Conservation (phyloP, 2,113 vertebrate genomes). For the Muntiacus reevesi region DNA sequence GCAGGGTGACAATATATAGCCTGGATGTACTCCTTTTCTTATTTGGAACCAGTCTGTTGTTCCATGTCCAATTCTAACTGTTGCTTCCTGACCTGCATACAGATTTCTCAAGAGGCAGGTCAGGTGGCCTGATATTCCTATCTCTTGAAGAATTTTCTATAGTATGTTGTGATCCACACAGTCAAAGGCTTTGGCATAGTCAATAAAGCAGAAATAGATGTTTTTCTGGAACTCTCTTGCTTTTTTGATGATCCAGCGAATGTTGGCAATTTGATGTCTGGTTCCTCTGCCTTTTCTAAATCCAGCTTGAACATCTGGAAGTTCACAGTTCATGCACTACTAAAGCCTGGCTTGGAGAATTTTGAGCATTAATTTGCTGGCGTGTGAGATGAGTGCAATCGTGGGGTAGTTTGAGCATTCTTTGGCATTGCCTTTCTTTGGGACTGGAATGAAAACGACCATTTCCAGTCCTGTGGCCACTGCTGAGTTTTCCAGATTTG, state of each 20-base stretch:
- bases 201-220: not conserved
- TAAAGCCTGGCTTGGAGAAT: no score
- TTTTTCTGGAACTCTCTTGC: not conserved
- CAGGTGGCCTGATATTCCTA: not conserved
- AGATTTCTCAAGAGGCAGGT: not conserved
- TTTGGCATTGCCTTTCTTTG: not conserved
- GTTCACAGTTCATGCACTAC: not conserved
- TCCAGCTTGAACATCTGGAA: not conserved
- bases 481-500: not conserved
- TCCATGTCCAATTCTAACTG: not conserved
- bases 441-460: not conserved
- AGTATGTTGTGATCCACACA: not conserved
- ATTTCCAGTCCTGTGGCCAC: not conserved
- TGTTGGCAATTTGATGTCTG: not conserved
- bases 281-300: not conserved
- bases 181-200: not conserved
- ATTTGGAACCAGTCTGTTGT: not conserved
- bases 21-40: rapidly evolving
- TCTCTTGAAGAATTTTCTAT: not conserved
- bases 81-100: not conserved
- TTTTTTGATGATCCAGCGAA: rapidly evolving
- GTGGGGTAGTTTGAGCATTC: not conserved
- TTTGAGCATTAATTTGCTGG: not conserved
- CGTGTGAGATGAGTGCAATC: not conserved
- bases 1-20: not conserved